A percentile compares a stretch with the other conserved stretches of the same genome.
Conservation (phyloP, 2,113 vertebrate genomes). For the Sinocyclocheilus anshuiensis region DNA sequence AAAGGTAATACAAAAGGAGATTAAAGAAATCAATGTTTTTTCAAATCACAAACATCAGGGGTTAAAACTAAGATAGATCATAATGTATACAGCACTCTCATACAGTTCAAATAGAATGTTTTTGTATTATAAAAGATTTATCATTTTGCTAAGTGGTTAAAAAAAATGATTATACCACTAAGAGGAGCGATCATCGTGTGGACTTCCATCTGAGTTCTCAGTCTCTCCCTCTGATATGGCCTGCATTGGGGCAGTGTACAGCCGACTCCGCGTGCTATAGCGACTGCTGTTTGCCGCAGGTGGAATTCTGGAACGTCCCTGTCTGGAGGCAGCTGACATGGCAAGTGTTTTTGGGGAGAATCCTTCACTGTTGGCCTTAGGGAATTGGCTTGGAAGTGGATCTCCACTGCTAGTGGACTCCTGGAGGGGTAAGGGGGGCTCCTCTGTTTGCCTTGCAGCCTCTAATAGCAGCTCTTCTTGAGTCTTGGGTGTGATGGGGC, state of each 20-base stretch:
- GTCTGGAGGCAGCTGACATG: conserved; percentile 86
- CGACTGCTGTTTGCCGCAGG: conserved; percentile 96
- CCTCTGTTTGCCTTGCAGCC: conserved; percentile 76
- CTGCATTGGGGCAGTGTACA: conserved; percentile 98
- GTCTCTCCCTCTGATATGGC: conserved; percentile 98
- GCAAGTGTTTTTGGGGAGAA: conserved; percentile 88
- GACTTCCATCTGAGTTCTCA: conserved; percentile 96
- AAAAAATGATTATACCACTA: conserved; percentile 74
- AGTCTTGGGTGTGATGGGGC: conserved; percentile 90
- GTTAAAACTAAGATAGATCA: conserved; percentile 16
- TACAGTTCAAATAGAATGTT: conserved; percentile 25
- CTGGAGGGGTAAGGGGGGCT: conserved; percentile 63
- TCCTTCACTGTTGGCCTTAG: conserved; percentile 85
- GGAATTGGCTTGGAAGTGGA: conserved; percentile 74
- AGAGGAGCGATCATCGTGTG: conserved; percentile 95
- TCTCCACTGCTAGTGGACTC: conserved; percentile 66
- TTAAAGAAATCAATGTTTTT: conserved; percentile 39
- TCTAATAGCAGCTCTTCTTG: conserved; percentile 78
- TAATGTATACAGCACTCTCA: conserved; percentile 33
- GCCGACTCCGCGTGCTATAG: conserved; percentile 93
- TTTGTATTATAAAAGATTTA: conserved; percentile 46
- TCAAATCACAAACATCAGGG: conserved; percentile 9
- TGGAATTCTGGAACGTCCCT: conserved; percentile 91
- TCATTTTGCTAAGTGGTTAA: conserved; percentile 40
- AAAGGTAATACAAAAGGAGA: conserved; percentile 33